phyloP scores from a whole-genome alignment of 2,888 invertebrate genomes.

The Agrilus mali region DNA sequence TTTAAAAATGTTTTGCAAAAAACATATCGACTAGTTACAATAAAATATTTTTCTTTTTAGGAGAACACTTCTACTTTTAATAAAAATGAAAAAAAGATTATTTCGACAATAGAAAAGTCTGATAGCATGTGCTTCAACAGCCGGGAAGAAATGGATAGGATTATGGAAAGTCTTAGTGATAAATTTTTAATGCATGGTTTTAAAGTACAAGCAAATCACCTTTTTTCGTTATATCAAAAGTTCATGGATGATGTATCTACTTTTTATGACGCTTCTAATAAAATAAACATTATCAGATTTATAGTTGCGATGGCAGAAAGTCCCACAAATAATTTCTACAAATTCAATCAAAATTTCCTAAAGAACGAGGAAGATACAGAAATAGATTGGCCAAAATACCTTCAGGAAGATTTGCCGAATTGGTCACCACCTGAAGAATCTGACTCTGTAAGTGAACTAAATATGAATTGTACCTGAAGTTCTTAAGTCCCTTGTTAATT shows the following conservation, averaged over 20 bases:
- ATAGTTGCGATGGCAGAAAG: slow-evolving; percentile 26
- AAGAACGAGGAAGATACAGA: slow-evolving; percentile 28
- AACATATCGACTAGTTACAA: too few species aligned
- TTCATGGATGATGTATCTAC: slow-evolving; percentile 19
- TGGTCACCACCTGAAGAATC: slow-evolving; percentile 27
- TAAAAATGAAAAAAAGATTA: slow-evolving; percentile 20
- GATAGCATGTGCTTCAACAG: slow-evolving; percentile 26
- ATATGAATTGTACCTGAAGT: not conserved
- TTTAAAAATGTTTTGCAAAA: too few species aligned
- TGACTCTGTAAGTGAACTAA: slow-evolving; percentile 22
- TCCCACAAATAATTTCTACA: slow-evolving; percentile 26
- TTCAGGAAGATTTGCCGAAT: slow-evolving; percentile 33
- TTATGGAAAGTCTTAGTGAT: slow-evolving; percentile 24
- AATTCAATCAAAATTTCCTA: slow-evolving; percentile 18
- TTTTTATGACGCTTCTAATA: slow-evolving; percentile 18
- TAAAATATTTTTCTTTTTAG: slow-evolving; percentile 19
- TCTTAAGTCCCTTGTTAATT: not conserved
- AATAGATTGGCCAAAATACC: slow-evolving; percentile 38
- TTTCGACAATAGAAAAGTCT: slow-evolving; percentile 19
- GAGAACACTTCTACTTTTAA: slow-evolving; percentile 20
- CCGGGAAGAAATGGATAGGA: slow-evolving; percentile 24
- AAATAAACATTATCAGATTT: slow-evolving; percentile 26
- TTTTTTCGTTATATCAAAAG: slow-evolving; percentile 21
- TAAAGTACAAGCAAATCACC: slow-evolving; percentile 21
- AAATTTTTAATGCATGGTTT: slow-evolving; percentile 31